Base-by-base conservation (phyloP, 2,113 vertebrate species). In the Bothrops jararaca region DNA sequence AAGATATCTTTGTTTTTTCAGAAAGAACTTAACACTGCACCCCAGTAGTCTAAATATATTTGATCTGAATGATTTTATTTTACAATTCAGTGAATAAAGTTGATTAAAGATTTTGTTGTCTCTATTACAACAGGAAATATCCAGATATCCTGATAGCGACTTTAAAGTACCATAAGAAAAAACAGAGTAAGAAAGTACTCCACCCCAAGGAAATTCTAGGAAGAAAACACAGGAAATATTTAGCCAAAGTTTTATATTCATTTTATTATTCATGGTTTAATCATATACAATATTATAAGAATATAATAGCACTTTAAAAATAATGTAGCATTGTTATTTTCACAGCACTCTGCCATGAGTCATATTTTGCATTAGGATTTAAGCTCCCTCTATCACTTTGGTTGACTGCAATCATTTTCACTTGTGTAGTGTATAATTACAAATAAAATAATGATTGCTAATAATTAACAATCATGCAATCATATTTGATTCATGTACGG, bases 11-110 rank as follows among this genome's bases (percentile, higher is more conserved):
- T 50, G 54, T 85, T 22, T 93, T 93, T 74, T 42, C 39, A 90
- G 64, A 92, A 93, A 69, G 80, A 86, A 15, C 29, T 89, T 91
- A 90, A 54, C 29, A 57, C 45, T 74, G 34, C 48, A 6, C 52
- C 89, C 86, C 89, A 88, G 86, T n/a, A 48, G 45, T 58, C 86
- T 88, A 90, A 94, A 90, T 88, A 85, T 45, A 60, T 92, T 91
- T 92, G 48, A 88, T 88, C 56, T 58, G 54, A n/a, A 34, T 52
- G 58, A 53, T 92, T 88, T 58, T 80, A 69, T 93, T 85, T 88
- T 53, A 45, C 85, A 88, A 1, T 45, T 60, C 11, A 88, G 42
- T 53, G 86, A n/a, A 64, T 88, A 92, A 89, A 88, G 56, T 94
- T 94, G 89, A 92, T 92, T 88, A 92, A 90, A 29, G 18, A 13